Evolutionary conservation across 2,888 invertebrate genomes (phyloP).

Genomic region (Dolichopus griseipennis): DNA sequence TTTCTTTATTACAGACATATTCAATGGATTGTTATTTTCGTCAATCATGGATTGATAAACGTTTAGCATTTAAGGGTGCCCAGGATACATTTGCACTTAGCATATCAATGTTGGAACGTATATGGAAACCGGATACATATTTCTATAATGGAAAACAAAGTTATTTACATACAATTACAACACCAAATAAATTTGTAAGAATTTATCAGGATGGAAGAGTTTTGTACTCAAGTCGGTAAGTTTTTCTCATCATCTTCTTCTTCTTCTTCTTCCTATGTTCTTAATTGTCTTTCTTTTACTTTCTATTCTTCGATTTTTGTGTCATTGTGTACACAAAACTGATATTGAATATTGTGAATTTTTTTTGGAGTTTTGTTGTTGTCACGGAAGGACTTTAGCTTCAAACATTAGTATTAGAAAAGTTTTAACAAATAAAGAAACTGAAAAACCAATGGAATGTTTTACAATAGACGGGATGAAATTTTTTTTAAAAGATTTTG

Average conservation of each 20-base stretch:
- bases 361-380: too few relatives aligned
- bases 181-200: constrained; percentile 76
- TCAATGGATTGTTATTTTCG: constrained; percentile 84
- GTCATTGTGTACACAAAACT: neutral
- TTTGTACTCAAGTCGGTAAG: constrained; percentile 64
- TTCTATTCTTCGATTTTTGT: too few relatives aligned
- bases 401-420: too few relatives aligned
- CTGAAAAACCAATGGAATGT: too few relatives aligned
- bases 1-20: constrained; percentile 54
- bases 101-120: constrained; percentile 67
- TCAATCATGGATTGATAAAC: constrained; percentile 71
- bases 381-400: too few relatives aligned
- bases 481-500: too few relatives aligned
- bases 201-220: constrained; percentile 65
- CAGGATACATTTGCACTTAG: constrained; percentile 64
- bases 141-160: constrained; percentile 76
- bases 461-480: too few relatives aligned
- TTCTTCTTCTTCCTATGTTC: neutral
- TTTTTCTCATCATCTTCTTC: constrained; percentile 8
- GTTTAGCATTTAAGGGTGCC: constrained; percentile 59
- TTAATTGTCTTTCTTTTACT: too few relatives aligned
- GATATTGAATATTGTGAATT: neutral
- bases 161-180: constrained; percentile 74
- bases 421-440: too few relatives aligned
- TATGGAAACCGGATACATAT: constrained; percentile 83